Conservation (phyloP, 2,888 invertebrate species). For the Thyatira batis region DNA sequence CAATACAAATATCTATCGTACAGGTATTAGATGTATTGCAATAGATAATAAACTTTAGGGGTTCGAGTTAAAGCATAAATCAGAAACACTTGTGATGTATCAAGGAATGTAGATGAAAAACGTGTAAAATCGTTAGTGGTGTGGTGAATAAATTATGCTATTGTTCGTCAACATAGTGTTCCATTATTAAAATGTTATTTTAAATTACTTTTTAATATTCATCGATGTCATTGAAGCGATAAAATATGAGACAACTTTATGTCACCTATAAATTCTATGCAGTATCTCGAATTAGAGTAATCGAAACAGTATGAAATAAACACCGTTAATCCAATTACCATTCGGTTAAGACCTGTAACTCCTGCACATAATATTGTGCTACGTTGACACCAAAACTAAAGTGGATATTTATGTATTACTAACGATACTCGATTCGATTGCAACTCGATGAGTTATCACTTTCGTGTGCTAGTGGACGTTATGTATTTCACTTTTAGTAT, state of each 20-base stretch:
- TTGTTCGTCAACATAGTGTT: neutral
- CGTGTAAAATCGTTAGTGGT: neutral
- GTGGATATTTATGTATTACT: conserved; percentile 35
- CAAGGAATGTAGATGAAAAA: neutral
- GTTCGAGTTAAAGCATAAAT: neutral
- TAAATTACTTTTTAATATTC: neutral
- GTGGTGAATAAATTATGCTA: neutral
- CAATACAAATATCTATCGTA: neutral
- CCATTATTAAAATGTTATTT: neutral
- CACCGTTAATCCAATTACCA: conserved; percentile 67
- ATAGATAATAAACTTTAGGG: neutral
- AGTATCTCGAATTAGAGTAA: conserved; percentile 13
- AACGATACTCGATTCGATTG: conserved; percentile 21
- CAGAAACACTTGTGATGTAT: neutral
- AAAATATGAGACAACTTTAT: neutral
- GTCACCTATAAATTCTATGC: neutral
- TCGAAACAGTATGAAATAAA: conserved; percentile 35
- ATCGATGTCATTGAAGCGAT: neutral
- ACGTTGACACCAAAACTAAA: conserved; percentile 52
- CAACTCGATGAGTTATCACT: conserved; percentile 19
- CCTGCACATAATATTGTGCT: conserved; percentile 41
- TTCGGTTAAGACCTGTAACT: conserved; percentile 49
- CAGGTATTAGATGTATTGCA: neutral
- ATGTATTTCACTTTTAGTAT: no score
- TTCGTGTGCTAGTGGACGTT: no score